These are phyloP conservation scores for human DNA, from an alignment of 2,113 vertebrate species.

Conservation along the genomic window GRCh38 chr7:134451501-134452000, in stretches of 20 bases:
- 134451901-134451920: neutral
- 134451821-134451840: fast-evolving
- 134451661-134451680: conserved; percentile 89
- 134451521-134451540: neutral
- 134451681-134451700: conserved; percentile 91
- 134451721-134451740: conserved; percentile 86
- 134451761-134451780: neutral
- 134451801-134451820: neutral
- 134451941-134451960: neutral
- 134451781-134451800: neutral
- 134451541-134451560: fast-evolving
- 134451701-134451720: conserved; percentile 89
- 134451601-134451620: conserved; percentile 91
- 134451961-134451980: neutral
- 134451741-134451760: conserved; percentile 85
- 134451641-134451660: conserved; percentile 90
- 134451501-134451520: neutral
- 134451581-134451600: conserved; percentile 94
- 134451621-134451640: conserved; percentile 86
- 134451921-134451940: fast-evolving
- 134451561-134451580: neutral
- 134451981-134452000: neutral
- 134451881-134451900: neutral
- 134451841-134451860: neutral
- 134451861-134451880: too few relatives aligned